Percentiles rank a stretch among this genome's conserved stretches.
These are phyloP conservation scores for Cyprinus carpio DNA, from an alignment of 2,113 vertebrate species.

Conservation along the genomic window DNA sequence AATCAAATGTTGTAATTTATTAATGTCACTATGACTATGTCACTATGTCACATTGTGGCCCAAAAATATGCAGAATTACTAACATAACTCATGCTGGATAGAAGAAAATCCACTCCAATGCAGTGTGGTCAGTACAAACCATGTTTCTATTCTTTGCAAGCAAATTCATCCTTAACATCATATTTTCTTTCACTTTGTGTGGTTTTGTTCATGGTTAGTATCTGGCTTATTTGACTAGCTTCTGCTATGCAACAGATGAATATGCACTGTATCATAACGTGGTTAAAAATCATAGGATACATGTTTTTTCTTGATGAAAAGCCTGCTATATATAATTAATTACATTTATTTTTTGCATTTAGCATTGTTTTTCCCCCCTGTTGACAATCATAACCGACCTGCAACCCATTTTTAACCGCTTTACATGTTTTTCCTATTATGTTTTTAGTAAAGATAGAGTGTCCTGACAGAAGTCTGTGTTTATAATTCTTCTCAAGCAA, in stretches of 20 bases:
- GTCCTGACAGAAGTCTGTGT: not conserved
- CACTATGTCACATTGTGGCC: too few species aligned
- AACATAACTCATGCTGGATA: not conserved
- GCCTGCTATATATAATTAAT: not conserved
- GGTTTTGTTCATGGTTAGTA: not conserved
- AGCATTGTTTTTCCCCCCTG: not conserved
- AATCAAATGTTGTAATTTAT: not conserved
- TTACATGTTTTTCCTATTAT: not conserved
- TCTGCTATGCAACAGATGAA: not conserved
- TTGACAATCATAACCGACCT: not conserved
- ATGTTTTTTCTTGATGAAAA: not conserved
- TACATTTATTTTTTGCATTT: not conserved
- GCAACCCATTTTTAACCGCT: not conserved
- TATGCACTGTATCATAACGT: too few species aligned
- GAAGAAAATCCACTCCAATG: too few species aligned
- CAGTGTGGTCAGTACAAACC: too few species aligned
- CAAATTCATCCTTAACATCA: too few species aligned
- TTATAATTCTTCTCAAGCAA: constrained; percentile 8
- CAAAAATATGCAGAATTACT: not conserved
- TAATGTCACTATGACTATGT: not conserved
- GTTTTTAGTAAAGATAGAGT: not conserved
- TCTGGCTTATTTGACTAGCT: not conserved
- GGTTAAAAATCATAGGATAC: too few species aligned
- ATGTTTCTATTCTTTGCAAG: too few species aligned
- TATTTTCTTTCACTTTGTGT: not conserved